Conservation (phyloP, 2,113 vertebrate species). For the Elephas maximus region DNA sequence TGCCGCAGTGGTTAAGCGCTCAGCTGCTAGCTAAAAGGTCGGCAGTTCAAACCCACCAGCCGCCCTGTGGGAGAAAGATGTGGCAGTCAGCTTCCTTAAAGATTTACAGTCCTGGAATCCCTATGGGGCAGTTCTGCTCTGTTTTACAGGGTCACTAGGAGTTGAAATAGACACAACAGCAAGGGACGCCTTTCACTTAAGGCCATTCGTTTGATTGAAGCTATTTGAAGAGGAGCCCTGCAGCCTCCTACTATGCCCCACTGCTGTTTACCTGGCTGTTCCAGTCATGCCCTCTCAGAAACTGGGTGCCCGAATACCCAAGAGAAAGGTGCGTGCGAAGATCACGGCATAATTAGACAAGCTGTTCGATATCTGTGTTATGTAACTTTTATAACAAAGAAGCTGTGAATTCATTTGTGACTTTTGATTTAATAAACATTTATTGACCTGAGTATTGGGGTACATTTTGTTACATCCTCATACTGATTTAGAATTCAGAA, state of each 20-base stretch:
- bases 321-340: background rate
- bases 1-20: background rate
- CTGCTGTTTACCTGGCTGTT: slow-evolving; percentile 1
- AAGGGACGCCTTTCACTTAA: slow-evolving; percentile 68
- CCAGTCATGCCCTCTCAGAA: background rate
- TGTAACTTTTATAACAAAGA: slow-evolving; percentile 33
- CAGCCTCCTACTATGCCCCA: background rate
- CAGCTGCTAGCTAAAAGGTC: background rate
- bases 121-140: background rate
- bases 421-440: slow-evolving; percentile 55
- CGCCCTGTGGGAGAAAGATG: background rate
- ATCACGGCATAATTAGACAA: background rate
- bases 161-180: background rate
- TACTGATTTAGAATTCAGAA: slow-evolving; percentile 39
- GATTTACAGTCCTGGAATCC: background rate
- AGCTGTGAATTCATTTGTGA: slow-evolving; percentile 37
- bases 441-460: slow-evolving; percentile 19
- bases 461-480: background rate
- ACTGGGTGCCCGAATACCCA: background rate
- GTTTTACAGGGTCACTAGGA: background rate
- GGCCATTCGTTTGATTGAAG: slow-evolving; percentile 54
- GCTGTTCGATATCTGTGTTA: background rate
- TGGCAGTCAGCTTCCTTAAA: background rate
- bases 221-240: slow-evolving; percentile 51
- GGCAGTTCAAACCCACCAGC: background rate